These are phyloP conservation scores for Hassar affinis DNA, from an alignment of 2,113 vertebrate genomes.

Conservation along the genomic window DNA sequence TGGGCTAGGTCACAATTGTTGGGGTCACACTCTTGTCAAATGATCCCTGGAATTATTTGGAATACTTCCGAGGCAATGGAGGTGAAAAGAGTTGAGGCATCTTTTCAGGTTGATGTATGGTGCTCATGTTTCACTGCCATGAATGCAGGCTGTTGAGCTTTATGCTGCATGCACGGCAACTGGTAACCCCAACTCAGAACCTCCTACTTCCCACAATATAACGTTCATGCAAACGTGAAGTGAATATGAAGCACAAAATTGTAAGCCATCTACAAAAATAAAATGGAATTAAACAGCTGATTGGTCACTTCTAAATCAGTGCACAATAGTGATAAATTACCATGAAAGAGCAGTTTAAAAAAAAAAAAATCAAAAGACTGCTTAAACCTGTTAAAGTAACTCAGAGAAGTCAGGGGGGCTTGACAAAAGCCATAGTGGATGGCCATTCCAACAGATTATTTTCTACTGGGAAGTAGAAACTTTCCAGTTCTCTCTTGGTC, in stretches of 20 bases:
- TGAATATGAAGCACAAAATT: not conserved
- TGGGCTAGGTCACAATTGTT: slow-evolving; percentile 1
- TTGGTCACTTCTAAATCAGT: not conserved
- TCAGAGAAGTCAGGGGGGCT: no score
- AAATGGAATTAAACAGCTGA: not conserved
- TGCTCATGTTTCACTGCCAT: slow-evolving; percentile 4
- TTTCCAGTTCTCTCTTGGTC: not conserved
- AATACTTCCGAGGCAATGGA: not conserved
- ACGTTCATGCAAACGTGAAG: not conserved
- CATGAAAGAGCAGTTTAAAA: not conserved
- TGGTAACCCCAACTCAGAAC: not conserved
- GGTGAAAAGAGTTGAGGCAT: slow-evolving; percentile 10
- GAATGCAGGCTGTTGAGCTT: not conserved
- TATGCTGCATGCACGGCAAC: not conserved
- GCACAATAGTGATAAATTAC: not conserved
- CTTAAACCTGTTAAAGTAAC: no score
- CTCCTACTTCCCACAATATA: not conserved
- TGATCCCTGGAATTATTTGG: slow-evolving; percentile 3
- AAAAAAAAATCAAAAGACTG: not conserved
- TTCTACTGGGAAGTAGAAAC: not conserved
- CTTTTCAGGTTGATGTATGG: not conserved
- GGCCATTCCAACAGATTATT: not conserved
- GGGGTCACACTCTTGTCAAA: slow-evolving; percentile 8
- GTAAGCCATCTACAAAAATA: not conserved
- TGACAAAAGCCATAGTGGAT: not conserved